phyloP scores from a whole-genome alignment of 2,797 vertebrate species.

The Alosa sapidissima region DNA sequence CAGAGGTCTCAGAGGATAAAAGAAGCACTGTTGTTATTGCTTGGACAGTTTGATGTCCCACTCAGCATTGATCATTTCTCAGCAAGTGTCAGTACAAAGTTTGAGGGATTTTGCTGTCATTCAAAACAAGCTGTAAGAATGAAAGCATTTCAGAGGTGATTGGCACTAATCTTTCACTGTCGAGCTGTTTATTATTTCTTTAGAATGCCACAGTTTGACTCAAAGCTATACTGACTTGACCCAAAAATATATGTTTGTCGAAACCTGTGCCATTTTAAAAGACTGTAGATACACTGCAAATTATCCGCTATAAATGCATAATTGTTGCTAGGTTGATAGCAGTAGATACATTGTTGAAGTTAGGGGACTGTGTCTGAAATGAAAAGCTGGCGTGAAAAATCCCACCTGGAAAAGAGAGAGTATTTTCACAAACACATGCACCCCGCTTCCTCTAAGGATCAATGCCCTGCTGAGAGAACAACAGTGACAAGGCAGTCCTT shows the following conservation, averaged over 20 bases:
- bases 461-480: conserved; percentile 1
- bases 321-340: too few relatives aligned
- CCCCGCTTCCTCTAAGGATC: neutral
- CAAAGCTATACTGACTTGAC: neutral
- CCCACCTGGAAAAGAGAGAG: neutral
- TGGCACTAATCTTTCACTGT: neutral
- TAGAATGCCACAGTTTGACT: neutral
- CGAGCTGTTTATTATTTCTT: neutral
- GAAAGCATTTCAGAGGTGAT: neutral
- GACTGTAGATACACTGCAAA: neutral
- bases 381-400: too few relatives aligned
- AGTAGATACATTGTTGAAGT: too few relatives aligned
- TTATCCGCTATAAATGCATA: too few relatives aligned
- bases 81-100: neutral
- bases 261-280: neutral
- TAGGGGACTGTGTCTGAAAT: too few relatives aligned
- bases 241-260: neutral
- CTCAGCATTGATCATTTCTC: neutral
- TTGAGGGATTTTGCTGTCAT: neutral
- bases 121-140: too few relatives aligned
- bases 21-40: neutral
- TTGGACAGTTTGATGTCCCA: neutral
- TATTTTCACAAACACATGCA: neutral
- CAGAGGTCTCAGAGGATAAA: neutral
- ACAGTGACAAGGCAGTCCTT: neutral